Evolutionary conservation across 1,140 invertebrate species (phyloP), one percentile per base, ranked within the genome.

Genomic region (Calephelis virginiensis): DNA sequence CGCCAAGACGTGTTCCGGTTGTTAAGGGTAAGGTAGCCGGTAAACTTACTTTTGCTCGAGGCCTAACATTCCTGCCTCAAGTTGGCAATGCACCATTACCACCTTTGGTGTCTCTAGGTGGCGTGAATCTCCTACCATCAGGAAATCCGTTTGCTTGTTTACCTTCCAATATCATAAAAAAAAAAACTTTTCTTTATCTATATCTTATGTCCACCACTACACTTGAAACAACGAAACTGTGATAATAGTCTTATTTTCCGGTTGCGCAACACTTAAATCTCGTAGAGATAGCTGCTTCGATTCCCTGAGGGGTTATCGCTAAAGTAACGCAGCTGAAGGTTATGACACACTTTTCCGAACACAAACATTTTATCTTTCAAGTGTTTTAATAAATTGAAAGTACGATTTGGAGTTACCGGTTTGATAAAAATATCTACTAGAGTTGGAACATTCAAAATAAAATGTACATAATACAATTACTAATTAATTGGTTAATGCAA

Each of bases 311-410:
- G 86, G 85, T 89, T 89, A 89, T 89, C 86, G 80, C 60, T 77
- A 71, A 80, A 73, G 78, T 84, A 87, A 87, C 80, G 75, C 73
- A 79, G 70, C 70, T 82, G 82, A 89, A 89, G 86, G 85, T 83
- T 84, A 80, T 83, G 86, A 83, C 84, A 85, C 68, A 89, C 67
- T 89, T 89, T 89, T 86, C 83, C 77, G 73, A 71, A 69, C 76
- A 59, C 53, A 59, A 59, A 59, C 75, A 69, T 73, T 73, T 87
- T 82, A 85, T 88, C 82, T 78, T 71, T 78, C 63, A 67, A 83
- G 83, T 82, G 75, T 71, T 74, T 38, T 59, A 59, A 59, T 59
- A 59, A 59, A 59, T 59, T 40, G 56, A 59, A 59, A 59, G 56
- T 59, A 59, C 56, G 56, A 38, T 59, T 59, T 38, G 56, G 56